phyloP scores from a whole-genome alignment of 2,113 vertebrate genomes.

The Zosterops japonicus region DNA sequence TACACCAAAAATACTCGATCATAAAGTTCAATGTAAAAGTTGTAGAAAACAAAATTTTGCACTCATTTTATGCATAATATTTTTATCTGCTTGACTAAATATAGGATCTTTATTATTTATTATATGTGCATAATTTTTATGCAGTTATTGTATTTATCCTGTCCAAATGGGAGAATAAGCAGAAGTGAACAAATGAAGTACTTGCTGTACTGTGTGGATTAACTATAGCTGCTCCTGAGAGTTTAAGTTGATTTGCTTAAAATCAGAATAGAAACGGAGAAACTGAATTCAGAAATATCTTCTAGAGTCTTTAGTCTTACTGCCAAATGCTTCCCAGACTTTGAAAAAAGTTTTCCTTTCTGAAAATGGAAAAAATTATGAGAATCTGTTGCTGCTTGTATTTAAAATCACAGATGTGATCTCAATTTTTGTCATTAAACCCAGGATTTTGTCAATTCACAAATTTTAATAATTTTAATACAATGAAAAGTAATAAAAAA shows the following conservation, averaged over 20 bases:
- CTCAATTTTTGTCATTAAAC: not conserved
- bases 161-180: not conserved
- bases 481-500: not conserved
- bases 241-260: not conserved
- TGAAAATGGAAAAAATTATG: not conserved
- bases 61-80: not conserved
- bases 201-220: not conserved
- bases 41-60: not conserved
- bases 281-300: not conserved
- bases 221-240: not conserved
- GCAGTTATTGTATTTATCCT: not conserved
- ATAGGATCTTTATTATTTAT: not conserved
- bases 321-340: rapidly evolving
- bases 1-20: not conserved
- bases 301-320: not conserved
- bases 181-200: not conserved
- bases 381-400: not conserved
- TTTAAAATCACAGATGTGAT: not conserved
- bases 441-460: not conserved
- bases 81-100: not conserved
- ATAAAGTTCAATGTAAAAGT: not conserved
- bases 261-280: not conserved
- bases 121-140: not conserved
- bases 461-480: not conserved
- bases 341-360: not conserved